phyloP scores from a whole-genome alignment of 1,140 invertebrate species.

The Wasmannia auropunctata region DNA sequence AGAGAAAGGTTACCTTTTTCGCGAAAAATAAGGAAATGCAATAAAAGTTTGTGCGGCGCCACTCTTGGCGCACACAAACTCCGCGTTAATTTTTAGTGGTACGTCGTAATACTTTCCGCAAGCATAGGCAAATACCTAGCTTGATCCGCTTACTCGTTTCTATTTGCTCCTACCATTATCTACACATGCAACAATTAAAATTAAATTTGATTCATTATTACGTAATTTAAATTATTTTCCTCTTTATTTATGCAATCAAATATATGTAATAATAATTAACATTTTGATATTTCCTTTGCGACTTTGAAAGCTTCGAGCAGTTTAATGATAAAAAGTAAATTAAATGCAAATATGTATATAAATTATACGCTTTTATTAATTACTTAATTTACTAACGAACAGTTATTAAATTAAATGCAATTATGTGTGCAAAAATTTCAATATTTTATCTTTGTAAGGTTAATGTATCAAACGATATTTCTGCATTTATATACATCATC shows the following conservation, averaged over 20 bases:
- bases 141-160: neutral
- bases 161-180: neutral
- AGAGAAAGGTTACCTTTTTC: neutral
- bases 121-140: neutral
- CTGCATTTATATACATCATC: neutral
- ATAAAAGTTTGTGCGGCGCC: neutral
- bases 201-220: conserved; percentile 14
- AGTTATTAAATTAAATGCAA: neutral
- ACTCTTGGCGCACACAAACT: too few species aligned
- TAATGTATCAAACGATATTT: conserved; percentile 2
- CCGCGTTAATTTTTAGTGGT: conserved; percentile 24
- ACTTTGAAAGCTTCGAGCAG: neutral
- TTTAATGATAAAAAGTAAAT: conserved; percentile 10
- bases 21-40: neutral
- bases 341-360: neutral
- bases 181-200: neutral
- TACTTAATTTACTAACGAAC: neutral
- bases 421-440: neutral
- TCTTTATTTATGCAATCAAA: neutral
- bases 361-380: conserved; percentile 3
- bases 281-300: neutral
- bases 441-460: neutral
- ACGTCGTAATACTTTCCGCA: neutral
- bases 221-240: neutral
- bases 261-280: neutral